Evolutionary conservation across 2,888 invertebrate genomes (phyloP), one percentile per base, ranked within the genome.

Genomic region (Ceramica pisi): DNA sequence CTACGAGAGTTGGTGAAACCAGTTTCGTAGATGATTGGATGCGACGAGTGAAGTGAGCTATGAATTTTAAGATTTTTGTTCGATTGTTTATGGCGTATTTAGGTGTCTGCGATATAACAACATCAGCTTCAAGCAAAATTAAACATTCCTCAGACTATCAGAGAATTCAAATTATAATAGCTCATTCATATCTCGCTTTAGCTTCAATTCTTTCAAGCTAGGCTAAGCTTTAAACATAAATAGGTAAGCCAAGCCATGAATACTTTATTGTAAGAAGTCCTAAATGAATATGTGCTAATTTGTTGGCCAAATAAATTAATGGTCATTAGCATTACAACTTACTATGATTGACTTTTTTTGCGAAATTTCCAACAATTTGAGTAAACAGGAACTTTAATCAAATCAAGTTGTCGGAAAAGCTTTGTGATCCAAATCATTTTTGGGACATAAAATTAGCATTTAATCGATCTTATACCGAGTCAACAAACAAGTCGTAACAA

Each of bases 401-500:
- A 62, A 46, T 64, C 51, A 67, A 77, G 7, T n/a, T 51, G 50
- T 38, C 57, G 65, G 46, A 67, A 72, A 62, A 59, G 16, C 31
- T 67, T 23, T 50, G 67, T 16, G 9, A 62, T 41, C 12, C 10
- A 51, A 63, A 65, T 69, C 62, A 71, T 67, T 70, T 68, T 56
- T 60, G 46, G 56, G 75, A 67, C 66, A 76, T 73, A 46, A 73
- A 74, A 80, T 82, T 78, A 59, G 60, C 67, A 73, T 76, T 66
- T 61, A 50, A 65, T 71, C 65, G 70, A 69, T 80, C 66, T 41
- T 60, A 71, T 64, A 72, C 41, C 23, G 19, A 67, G 53, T 75
- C 55, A 67, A 76, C 71, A 85, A 85, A 70, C 69, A 80, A 85
- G 56, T 76, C 61, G 50, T 83, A 83, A 74, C 46, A 38, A 69